Evolutionary conservation across 2,113 vertebrate genomes (phyloP), one percentile per base, ranked within the genome.

Genomic region (Callocephalon fimbriatum): DNA sequence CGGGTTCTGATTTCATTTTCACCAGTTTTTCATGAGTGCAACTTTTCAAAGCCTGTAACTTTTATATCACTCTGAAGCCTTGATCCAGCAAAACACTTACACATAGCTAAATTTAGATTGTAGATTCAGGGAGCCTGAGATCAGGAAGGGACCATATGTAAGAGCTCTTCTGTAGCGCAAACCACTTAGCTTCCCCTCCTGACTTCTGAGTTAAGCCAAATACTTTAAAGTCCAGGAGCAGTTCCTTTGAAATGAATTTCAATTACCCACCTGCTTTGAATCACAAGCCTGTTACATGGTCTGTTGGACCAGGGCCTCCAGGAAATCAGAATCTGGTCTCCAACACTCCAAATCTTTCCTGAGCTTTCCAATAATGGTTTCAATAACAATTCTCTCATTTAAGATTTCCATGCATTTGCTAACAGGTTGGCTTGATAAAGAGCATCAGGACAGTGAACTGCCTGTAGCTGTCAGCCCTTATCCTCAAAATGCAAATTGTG

Each of bases 181-280:
- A 87, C 66, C 86, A 82, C 86, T 95, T 84, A 82, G 77, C 62
- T 94, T 97, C 91, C 86, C 91, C 91, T 96, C 73, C 91, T 95
- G 89, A 89, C 88, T 93, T 91, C 88, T 82, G 83, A 96, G 77
- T 97, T 93, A 86, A 97, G 93, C 93, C 94, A 95, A 96, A 92
- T 73, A 78, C 89, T 95, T 97, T 94, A 94, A 97, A 95, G 95
- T 95, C 90, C 92, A 91, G 72, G 61, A 93, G 77, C 80, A 95
- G 56, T 15, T 75, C 86, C 89, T 96, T 92, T 97, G 94, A 96
- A 97, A 96, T 58, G 72, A 91, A 91, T 95, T 96, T 97, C 94
- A 96, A 70, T 96, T 94, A 94, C 94, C 77, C 74, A 70, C 93
- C 84, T 97, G 86, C 94, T 97, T 96, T 95, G 91, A 97, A 95